Evolutionary conservation across 2,113 vertebrate species (phyloP), one percentile per base, ranked within the genome.

Genomic region (Vanacampus margaritifer): DNA sequence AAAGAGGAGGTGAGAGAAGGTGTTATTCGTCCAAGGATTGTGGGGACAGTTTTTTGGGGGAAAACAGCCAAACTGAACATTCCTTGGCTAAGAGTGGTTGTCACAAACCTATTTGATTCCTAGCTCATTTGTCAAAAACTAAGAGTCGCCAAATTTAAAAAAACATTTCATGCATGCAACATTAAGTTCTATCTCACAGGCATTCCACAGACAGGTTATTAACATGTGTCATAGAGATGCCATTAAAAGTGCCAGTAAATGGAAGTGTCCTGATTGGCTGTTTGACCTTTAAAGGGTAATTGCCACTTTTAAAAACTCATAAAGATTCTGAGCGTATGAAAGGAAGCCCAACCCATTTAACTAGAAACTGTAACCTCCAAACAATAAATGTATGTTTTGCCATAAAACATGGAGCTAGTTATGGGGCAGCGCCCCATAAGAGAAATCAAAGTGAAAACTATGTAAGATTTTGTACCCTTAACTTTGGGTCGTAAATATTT

Each of bases 221-320:
- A 83, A 73, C 70, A 73, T 70, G 58, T 78, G 72, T 69, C 76
- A 79, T 79, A 70, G 73, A 67, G 26, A 67, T 74, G 79, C 84
- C 85, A 84, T 90, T 91, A 89, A 88, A 84, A 62, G 73, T 74
- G 71, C 69, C 80, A 72, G 74, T 64, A 58, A 79, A 60, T 71
- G 71, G 79, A 88, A 83, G 82, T 81, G 81, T 68, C 76, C 69
- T 86, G 84, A 90, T 89, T 89, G 89, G 83, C 80, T 79, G 63
- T 83, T 87, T 91, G 88, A 92, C 91, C 89, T 91, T 92, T 91
- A 89, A 90, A 90, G 84, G 88, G 85, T 90, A 91, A 90, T 89
- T 90, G 86, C 72, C 83, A 90, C 84, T 88, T 90, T 84, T 83
- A 86, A 87, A 50, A 88, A 84, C 68, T 64, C 86, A 86, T 80